Base-by-base conservation (phyloP, 2,797 vertebrate species). In the Austrolebias charrua region DNA sequence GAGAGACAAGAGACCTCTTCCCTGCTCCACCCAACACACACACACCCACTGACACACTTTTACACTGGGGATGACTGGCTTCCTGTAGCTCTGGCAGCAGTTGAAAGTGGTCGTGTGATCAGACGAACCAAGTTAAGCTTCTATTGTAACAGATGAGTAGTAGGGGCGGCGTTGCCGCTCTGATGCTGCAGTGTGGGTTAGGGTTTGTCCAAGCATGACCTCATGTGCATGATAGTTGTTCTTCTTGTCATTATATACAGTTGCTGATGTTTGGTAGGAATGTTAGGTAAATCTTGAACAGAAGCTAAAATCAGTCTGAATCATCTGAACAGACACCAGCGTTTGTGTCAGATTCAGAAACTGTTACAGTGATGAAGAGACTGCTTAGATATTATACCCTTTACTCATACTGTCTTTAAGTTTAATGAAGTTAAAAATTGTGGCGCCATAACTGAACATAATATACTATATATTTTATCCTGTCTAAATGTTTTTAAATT, bases 1-100 rank as follows among this genome's bases (percentile, higher is more conserved):
- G 90, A 73, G 90, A 95, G 91, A 96, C 95, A 96, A 96, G 93
- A 89, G 91, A 85, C 66, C 75, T 83, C 66, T 88, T 83, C 90
- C 88, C 62, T 63, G 50, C 81, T 76, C 78, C 81, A 77, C 59
- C 28, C 31, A 61, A 64, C 55, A 55, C 74, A 66, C 60, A 56
- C 60, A 75, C 62, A 55, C 60, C 52, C 52, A 67, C 57, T 18
- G 50, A 60, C 56, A 65, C 55, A 69, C 63, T 40, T 40, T 12
- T 13, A 69, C 66, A 49, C 43, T 53, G 82, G 76, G 76, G 88
- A 86, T 88, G 81, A 84, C 84, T 64, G 67, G 79, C 89, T 90
- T 92, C 87, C 86, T 85, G 81, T 84, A 59, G 72, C 81, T 89
- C 89, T 92, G 90, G 93, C 91, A 85, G 70, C 82, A 65, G 89